phyloP scores from a whole-genome alignment of 2,113 vertebrate genomes.

The Puffinus mauretanicus region DNA sequence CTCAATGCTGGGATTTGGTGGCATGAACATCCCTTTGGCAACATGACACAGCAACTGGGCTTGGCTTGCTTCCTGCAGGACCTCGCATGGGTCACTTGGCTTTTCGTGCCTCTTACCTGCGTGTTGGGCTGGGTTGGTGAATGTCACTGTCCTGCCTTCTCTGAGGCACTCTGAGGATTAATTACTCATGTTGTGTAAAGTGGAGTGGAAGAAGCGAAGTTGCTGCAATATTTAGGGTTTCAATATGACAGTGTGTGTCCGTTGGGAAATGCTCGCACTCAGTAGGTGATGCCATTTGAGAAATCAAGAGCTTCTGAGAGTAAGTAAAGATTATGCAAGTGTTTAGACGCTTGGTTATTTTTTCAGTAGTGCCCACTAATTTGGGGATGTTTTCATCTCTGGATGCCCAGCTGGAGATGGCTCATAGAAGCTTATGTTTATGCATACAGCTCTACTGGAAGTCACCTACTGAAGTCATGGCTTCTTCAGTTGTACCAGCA shows the following conservation, averaged over 20 bases:
- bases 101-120: neutral
- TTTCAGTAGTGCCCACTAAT: neutral
- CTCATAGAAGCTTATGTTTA: neutral
- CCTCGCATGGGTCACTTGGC: neutral
- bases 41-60: neutral
- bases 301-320: neutral
- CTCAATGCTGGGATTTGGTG: neutral
- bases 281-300: neutral
- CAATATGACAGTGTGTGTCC: neutral
- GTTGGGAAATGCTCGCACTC: neutral
- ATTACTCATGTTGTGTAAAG: neutral
- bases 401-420: neutral
- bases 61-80: neutral
- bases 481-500: neutral
- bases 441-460: neutral
- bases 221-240: conserved; percentile 3
- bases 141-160: neutral
- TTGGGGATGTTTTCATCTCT: neutral
- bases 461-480: neutral
- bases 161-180: neutral
- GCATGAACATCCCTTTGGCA: neutral
- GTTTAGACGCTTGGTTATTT: neutral
- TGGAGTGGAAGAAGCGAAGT: neutral
- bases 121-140: neutral
- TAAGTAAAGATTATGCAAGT: conserved; percentile 13